Conservation (phyloP, 2,888 invertebrate genomes). For the Ditula angustiorana region DNA sequence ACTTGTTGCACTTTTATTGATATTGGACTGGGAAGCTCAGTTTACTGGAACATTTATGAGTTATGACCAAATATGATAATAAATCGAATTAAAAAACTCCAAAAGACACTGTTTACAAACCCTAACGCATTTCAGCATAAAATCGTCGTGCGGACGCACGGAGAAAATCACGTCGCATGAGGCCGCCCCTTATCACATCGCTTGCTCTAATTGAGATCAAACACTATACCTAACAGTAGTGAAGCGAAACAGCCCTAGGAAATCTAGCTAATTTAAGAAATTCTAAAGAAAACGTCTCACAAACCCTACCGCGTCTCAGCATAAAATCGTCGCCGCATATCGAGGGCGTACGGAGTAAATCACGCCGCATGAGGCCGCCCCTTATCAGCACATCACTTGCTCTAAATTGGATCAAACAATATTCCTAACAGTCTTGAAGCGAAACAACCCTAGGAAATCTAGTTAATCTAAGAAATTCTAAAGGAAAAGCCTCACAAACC, state of each 20-base stretch:
- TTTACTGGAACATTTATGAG: too few relatives aligned
- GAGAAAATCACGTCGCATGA: conserved; percentile 76
- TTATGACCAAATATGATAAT: too few relatives aligned
- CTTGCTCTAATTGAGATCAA: conserved; percentile 71
- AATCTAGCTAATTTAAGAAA: neutral
- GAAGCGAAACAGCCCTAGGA: neutral
- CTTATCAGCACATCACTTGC: conserved; percentile 62
- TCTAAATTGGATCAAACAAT: conserved; percentile 72
- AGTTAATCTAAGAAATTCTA: neutral
- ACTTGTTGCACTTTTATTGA: too few relatives aligned
- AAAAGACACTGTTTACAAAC: neutral
- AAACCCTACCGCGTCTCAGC: conserved; percentile 18
- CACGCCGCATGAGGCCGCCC: conserved; percentile 68
- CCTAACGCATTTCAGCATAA: conserved; percentile 12
- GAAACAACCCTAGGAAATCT: neutral
- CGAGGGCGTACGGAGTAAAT: conserved; percentile 60
- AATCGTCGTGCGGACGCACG: conserved; percentile 36
- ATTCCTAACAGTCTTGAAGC: conserved; percentile 46
- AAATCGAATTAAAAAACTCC: neutral
- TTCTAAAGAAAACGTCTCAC: neutral
- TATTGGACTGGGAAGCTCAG: too few relatives aligned
- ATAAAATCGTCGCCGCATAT: conserved; percentile 7
- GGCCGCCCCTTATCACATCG: conserved; percentile 60
- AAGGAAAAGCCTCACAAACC: neutral
- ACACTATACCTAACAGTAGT: conserved; percentile 52